Evolutionary conservation across 2,888 invertebrate species (phyloP).

Genomic region (Aproaerema taeniolella): DNA sequence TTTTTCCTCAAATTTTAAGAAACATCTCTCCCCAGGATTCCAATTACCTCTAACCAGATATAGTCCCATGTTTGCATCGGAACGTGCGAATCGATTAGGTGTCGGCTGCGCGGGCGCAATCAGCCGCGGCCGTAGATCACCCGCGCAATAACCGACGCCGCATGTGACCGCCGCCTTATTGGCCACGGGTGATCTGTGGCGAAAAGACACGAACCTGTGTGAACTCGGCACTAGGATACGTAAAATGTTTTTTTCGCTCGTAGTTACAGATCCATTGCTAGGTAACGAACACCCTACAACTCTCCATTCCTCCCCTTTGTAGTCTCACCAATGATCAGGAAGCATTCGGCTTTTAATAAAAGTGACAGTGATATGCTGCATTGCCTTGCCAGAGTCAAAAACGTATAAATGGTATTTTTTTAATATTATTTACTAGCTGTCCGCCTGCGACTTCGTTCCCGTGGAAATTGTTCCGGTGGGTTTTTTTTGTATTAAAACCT

Average conservation of each 20-base stretch:
- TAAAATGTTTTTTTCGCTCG: background rate
- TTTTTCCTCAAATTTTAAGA: background rate
- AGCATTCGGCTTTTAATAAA: no score
- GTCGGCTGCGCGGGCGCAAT: slow-evolving; percentile 41
- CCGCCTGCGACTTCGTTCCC: no score
- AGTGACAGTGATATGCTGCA: no score
- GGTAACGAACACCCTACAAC: no score
- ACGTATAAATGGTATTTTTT: no score
- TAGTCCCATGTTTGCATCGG: slow-evolving; percentile 16
- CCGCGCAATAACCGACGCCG: slow-evolving; percentile 58
- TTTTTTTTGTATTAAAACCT: no score
- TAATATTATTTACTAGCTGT: no score
- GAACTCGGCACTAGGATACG: slow-evolving; percentile 2
- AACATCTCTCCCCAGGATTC: slow-evolving; percentile 12
- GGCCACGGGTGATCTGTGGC: slow-evolving; percentile 59
- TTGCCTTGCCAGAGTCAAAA: no score
- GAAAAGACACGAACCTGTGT: slow-evolving; percentile 42
- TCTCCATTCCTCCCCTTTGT: no score
- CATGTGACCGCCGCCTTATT: slow-evolving; percentile 62
- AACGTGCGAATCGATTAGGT: slow-evolving; percentile 27
- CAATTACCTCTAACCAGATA: slow-evolving; percentile 16
- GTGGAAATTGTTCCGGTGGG: no score
- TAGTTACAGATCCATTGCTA: no score
- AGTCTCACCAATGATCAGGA: no score
- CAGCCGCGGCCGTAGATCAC: slow-evolving; percentile 48